Percentiles rank a stretch among this genome's conserved stretches.
Evolutionary conservation across 2,797 vertebrate genomes (phyloP).

Genomic region (Kryptopterus vitreolus): DNA sequence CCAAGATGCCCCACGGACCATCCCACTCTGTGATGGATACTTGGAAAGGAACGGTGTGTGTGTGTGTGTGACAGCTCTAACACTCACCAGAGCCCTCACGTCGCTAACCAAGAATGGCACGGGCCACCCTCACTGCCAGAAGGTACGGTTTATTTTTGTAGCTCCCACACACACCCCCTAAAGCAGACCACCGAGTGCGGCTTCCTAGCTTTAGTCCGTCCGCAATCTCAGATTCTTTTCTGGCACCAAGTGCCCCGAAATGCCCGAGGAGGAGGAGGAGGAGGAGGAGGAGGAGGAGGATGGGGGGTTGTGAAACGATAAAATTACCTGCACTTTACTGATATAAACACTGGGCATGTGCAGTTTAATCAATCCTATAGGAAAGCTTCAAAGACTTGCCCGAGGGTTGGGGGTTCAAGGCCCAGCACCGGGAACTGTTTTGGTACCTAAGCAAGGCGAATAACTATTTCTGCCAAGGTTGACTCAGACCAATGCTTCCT

Average conservation of each 20-base stretch:
- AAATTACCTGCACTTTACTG: slow-evolving; percentile 71
- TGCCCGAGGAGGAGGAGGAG: slow-evolving; percentile 53
- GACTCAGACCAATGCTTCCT: too few species aligned
- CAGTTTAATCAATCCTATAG: slow-evolving; percentile 65
- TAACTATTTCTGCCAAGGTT: too few species aligned
- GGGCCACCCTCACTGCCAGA: slow-evolving; percentile 92
- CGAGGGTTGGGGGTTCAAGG: too few species aligned
- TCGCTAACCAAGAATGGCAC: slow-evolving; percentile 85
- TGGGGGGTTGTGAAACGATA: slow-evolving; percentile 55
- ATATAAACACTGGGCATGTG: slow-evolving; percentile 69
- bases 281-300: too few species aligned
- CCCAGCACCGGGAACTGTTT: too few species aligned
- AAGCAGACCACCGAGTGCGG: slow-evolving; percentile 87
- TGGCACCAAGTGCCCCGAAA: slow-evolving; percentile 57
- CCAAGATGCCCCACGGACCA: slow-evolving; percentile 49
- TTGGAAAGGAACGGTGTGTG: slow-evolving; percentile 47
- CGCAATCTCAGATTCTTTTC: slow-evolving; percentile 56
- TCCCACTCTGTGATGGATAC: slow-evolving; percentile 59
- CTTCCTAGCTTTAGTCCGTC: slow-evolving; percentile 56
- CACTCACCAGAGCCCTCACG: slow-evolving; percentile 90
- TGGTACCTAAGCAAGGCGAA: too few species aligned
- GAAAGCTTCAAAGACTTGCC: background rate
- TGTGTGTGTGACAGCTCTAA: slow-evolving; percentile 85
- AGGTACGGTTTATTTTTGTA: slow-evolving; percentile 95
- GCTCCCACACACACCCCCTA: slow-evolving; percentile 79